Evolutionary conservation across 2,113 vertebrate genomes (phyloP).

Genomic region (Rallus limicola): DNA sequence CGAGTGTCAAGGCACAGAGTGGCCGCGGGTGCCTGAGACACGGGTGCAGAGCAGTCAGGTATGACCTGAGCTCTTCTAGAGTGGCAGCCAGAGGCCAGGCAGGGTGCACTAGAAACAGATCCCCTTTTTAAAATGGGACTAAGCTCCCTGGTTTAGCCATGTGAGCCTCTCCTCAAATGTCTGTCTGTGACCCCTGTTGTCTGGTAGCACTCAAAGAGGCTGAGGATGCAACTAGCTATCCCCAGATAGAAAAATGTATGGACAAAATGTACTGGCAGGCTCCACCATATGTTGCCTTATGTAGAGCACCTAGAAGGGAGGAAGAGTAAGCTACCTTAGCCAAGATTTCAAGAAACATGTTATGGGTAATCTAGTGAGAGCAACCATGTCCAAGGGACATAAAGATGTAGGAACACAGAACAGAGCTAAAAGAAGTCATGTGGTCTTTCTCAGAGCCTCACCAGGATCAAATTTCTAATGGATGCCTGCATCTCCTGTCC

Average conservation of each 20-base stretch:
- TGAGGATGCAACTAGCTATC: background rate
- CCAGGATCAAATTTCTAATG: background rate
- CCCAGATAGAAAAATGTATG: background rate
- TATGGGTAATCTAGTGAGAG: background rate
- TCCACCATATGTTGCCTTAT: background rate
- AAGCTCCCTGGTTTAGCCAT: background rate
- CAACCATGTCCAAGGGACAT: background rate
- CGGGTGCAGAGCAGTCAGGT: background rate
- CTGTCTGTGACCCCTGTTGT: background rate
- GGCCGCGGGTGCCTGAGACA: background rate
- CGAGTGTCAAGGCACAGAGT: accelerated
- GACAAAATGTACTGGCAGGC: background rate
- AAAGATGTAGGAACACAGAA: background rate
- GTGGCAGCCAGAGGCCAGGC: background rate
- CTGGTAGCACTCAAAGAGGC: background rate
- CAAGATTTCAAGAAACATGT: background rate
- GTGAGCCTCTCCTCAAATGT: background rate
- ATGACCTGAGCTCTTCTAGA: background rate
- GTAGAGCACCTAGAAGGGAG: background rate
- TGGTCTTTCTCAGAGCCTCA: background rate
- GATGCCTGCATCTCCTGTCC: background rate
- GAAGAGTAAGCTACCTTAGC: background rate
- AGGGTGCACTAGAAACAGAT: background rate
- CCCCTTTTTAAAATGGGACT: background rate
- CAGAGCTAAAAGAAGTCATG: background rate